These are phyloP conservation scores for Paracentrotus lividus DNA, from an alignment of 53 echinoderm and acorn worm species.

Conservation along the genomic window DNA sequence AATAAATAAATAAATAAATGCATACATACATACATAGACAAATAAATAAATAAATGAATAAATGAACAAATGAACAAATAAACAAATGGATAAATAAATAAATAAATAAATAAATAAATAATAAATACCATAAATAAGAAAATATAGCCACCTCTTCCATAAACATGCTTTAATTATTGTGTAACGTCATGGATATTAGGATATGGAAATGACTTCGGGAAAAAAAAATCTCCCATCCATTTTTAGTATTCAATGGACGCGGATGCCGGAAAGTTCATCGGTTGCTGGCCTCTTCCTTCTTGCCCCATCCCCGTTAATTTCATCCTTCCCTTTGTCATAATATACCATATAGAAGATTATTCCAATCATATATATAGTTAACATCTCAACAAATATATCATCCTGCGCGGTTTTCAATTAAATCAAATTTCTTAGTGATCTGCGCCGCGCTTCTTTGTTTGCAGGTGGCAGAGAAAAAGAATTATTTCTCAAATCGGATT, in stretches of 20 bases:
- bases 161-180: background rate
- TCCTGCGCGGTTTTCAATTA: slow-evolving; percentile 6
- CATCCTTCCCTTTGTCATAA: background rate
- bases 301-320: background rate
- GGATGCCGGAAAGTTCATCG: background rate
- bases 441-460: background rate
- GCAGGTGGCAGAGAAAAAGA: slow-evolving; percentile 1
- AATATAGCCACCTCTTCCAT: too few species aligned
- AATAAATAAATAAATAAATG: too few species aligned
- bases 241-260: background rate
- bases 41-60: too few species aligned
- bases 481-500: background rate
- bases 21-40: too few species aligned
- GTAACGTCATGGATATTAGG: background rate
- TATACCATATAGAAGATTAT: background rate
- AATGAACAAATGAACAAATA: too few species aligned
- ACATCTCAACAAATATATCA: background rate
- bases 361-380: background rate
- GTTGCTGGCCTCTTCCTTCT: background rate
- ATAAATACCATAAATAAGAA: too few species aligned
- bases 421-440: background rate
- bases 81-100: too few species aligned
- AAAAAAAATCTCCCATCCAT: background rate
- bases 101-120: too few species aligned
- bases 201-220: background rate